Evolutionary conservation across 2,888 invertebrate genomes (phyloP).

Genomic region (Allophyes oxyacanthae): DNA sequence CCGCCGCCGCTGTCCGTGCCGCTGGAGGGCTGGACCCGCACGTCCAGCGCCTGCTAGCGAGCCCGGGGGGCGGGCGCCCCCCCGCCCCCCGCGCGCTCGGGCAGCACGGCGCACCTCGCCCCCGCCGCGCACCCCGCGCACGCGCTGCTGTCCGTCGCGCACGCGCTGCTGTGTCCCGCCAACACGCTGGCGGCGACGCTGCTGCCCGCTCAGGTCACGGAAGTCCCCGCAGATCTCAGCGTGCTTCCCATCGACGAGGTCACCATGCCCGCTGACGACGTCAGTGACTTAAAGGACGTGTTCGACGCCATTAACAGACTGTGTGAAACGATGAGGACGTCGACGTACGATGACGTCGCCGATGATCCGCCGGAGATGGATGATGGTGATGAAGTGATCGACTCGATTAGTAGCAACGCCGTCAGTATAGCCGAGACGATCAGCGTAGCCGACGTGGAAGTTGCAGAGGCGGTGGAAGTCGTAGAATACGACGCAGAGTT

Average conservation of each 20-base stretch:
- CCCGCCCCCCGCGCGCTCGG: slow-evolving; percentile 62
- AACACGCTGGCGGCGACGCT: slow-evolving; percentile 63
- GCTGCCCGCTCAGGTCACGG: slow-evolving; percentile 46
- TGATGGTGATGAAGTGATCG: slow-evolving; percentile 33
- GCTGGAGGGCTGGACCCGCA: slow-evolving; percentile 88
- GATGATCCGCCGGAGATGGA: slow-evolving; percentile 24
- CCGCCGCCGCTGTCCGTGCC: slow-evolving; percentile 89
- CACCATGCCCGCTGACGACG: slow-evolving; percentile 71
- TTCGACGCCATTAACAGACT: slow-evolving; percentile 86
- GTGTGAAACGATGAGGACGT: slow-evolving; percentile 84
- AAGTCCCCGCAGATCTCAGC: slow-evolving; percentile 45
- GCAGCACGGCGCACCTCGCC: slow-evolving; percentile 73
- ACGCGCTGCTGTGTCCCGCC: slow-evolving; percentile 78
- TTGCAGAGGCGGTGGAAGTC: slow-evolving; percentile 33
- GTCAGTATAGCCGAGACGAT: slow-evolving; percentile 25
- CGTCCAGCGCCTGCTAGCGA: slow-evolving; percentile 88
- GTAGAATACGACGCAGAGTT: slow-evolving; percentile 57
- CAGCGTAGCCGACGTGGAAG: slow-evolving; percentile 27
- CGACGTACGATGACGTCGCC: slow-evolving; percentile 67
- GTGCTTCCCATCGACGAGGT: slow-evolving; percentile 75
- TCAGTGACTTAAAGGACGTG: slow-evolving; percentile 83
- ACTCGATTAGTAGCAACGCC: slow-evolving; percentile 18
- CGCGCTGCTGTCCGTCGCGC: slow-evolving; percentile 72
- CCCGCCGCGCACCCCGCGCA: slow-evolving; percentile 60
- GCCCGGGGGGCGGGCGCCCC: slow-evolving; percentile 79